A percentile compares a stretch with the other conserved stretches of the same genome.
phyloP scores from a whole-genome alignment of 2,797 vertebrate genomes.

The Micropoecilia bifurca region DNA sequence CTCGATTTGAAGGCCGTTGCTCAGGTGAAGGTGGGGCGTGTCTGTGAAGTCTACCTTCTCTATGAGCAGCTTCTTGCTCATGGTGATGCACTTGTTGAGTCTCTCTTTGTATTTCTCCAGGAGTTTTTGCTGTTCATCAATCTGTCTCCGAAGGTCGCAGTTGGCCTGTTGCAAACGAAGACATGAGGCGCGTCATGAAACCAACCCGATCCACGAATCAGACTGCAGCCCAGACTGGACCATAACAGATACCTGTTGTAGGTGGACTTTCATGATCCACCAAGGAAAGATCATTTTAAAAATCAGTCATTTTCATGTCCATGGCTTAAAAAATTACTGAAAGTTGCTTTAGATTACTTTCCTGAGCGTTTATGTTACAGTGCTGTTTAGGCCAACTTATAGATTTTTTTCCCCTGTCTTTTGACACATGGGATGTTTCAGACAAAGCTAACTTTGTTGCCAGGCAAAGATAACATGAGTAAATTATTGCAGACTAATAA shows the following conservation, averaged over 20 bases:
- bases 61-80: slow-evolving; percentile 99
- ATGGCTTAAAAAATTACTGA: neutral
- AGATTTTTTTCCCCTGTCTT: no score
- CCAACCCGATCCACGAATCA: neutral
- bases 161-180: slow-evolving; percentile 84
- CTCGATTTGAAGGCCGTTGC: no score
- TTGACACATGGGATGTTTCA: no score
- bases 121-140: slow-evolving; percentile 98
- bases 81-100: slow-evolving; percentile 98
- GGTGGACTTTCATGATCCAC: neutral
- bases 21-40: neutral
- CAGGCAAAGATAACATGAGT: neutral
- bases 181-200: neutral
- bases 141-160: slow-evolving; percentile 97
- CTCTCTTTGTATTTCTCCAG: slow-evolving; percentile 99
- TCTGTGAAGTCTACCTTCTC: slow-evolving; percentile 86
- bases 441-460: neutral
- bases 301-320: neutral
- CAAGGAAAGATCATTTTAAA: neutral
- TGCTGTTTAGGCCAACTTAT: neutral
- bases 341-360: neutral
- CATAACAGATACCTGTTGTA: neutral
- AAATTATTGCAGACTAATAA: neutral
- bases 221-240: neutral
- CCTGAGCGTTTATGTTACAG: neutral